phyloP scores from a whole-genome alignment of 1,140 invertebrate genomes.

The Leptinotarsa undecemlineata region DNA sequence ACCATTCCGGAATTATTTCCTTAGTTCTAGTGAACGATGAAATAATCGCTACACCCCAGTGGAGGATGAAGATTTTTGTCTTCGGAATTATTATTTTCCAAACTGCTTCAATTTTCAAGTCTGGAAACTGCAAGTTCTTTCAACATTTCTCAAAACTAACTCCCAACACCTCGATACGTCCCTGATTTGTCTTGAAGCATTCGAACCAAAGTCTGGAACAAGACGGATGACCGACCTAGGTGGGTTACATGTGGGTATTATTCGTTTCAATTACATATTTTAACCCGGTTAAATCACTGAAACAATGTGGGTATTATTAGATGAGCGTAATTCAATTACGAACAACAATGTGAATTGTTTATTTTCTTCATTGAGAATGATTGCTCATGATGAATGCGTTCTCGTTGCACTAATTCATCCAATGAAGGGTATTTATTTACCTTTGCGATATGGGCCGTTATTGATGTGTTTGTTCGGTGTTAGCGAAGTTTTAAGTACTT shows the following conservation, averaged over 20 bases:
- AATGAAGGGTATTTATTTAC: not conserved
- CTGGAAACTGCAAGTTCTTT: too few relatives aligned
- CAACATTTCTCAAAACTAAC: too few relatives aligned
- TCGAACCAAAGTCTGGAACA: not conserved
- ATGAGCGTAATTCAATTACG: constrained; percentile 36
- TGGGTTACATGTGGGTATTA: constrained; percentile 39
- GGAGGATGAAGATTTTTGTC: too few relatives aligned
- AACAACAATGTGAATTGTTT: constrained; percentile 33
- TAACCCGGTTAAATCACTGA: constrained; percentile 37
- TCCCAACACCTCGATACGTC: not conserved
- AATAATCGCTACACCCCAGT: too few relatives aligned
- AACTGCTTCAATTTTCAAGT: too few relatives aligned
- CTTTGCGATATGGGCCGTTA: constrained; percentile 5
- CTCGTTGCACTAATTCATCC: constrained; percentile 24
- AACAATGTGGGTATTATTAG: constrained; percentile 42
- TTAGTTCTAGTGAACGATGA: too few relatives aligned
- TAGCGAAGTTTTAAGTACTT: too few relatives aligned
- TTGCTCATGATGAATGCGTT: constrained; percentile 26
- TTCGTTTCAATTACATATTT: constrained; percentile 42
- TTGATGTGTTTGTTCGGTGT: not conserved
- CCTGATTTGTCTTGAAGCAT: not conserved
- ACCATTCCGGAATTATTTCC: too few relatives aligned
- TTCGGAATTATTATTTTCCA: too few relatives aligned
- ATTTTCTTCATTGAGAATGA: constrained; percentile 28
- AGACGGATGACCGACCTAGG: constrained; percentile 10